phyloP scores from a whole-genome alignment of 1,140 invertebrate species.

The Melitaea cinxia region DNA sequence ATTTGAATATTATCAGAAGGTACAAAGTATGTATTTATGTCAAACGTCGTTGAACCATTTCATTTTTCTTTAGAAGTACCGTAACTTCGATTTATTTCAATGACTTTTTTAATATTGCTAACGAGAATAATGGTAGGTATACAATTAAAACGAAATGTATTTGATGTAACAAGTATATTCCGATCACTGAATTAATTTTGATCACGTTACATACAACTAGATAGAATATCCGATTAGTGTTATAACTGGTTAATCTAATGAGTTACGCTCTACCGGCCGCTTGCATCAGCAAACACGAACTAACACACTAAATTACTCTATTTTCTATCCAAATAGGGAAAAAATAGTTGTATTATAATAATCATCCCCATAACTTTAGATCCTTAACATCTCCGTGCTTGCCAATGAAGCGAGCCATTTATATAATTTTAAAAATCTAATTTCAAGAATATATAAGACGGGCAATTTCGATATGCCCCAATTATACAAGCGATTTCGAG shows the following conservation, averaged over 20 bases:
- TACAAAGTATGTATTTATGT: no score
- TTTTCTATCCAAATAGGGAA: not conserved
- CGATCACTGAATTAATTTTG: conserved; percentile 75
- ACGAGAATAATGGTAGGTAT: not conserved
- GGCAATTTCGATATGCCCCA: conserved; percentile 10
- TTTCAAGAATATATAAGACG: conserved; percentile 27
- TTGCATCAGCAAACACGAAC: conserved; percentile 20
- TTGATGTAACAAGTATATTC: conserved; percentile 79
- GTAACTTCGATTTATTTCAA: no score
- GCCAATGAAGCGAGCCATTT: conserved; percentile 6
- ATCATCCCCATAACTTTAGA: not conserved
- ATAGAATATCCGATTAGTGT: conserved; percentile 61
- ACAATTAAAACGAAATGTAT: conserved; percentile 33
- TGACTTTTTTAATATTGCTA: no score
- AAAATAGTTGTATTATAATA: not conserved
- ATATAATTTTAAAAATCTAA: conserved; percentile 23
- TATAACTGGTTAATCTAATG: conserved; percentile 42
- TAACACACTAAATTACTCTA: not conserved
- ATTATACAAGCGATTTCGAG: conserved; percentile 11
- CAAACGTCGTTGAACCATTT: no score
- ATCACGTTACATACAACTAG: conserved; percentile 66
- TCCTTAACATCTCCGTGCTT: not conserved
- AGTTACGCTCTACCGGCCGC: conserved; percentile 32
- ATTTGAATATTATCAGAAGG: no score
- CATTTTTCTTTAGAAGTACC: no score